Conservation (phyloP, 2,113 vertebrate species). For the Emydocephalus ijimae region DNA sequence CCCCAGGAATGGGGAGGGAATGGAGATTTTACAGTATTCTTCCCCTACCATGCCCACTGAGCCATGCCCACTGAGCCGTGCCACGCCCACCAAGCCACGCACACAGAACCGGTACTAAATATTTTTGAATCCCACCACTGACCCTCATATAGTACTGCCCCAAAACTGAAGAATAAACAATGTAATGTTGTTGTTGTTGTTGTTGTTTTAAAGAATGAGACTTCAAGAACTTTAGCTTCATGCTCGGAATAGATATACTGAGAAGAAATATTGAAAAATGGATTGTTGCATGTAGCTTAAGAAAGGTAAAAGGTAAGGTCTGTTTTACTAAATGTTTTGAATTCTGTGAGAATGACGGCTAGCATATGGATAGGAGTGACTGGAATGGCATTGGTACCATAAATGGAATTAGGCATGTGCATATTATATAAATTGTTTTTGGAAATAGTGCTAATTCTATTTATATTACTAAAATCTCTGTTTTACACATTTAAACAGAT, state of each 20-base stretch:
- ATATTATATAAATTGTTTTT: not conserved
- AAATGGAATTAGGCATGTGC: constrained; percentile 16
- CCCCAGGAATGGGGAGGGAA: too few species aligned
- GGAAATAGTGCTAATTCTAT: not conserved
- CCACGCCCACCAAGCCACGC: too few species aligned
- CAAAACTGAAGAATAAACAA: not conserved
- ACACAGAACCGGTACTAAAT: too few species aligned
- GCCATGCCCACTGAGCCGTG: too few species aligned
- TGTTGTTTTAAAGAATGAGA: not conserved
- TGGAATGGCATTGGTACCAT: not conserved
- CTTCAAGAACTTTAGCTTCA: not conserved
- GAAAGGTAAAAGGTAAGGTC: not conserved
- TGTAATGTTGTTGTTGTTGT: not conserved
- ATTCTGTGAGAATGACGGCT: not conserved
- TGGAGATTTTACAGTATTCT: too few species aligned
- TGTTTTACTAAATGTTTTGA: not conserved
- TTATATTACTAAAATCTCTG: not conserved
- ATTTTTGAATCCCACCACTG: too few species aligned
- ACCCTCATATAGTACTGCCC: not conserved
- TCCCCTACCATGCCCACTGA: too few species aligned
- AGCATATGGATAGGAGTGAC: not conserved
- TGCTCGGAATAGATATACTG: not conserved
- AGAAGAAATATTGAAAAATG: not conserved
- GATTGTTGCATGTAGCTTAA: not conserved
- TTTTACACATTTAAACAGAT: constrained; percentile 15